Percentiles rank a stretch among this genome's conserved stretches.
These are phyloP conservation scores for Channa argus DNA, from an alignment of 2,113 vertebrate species.

Conservation along the genomic window DNA sequence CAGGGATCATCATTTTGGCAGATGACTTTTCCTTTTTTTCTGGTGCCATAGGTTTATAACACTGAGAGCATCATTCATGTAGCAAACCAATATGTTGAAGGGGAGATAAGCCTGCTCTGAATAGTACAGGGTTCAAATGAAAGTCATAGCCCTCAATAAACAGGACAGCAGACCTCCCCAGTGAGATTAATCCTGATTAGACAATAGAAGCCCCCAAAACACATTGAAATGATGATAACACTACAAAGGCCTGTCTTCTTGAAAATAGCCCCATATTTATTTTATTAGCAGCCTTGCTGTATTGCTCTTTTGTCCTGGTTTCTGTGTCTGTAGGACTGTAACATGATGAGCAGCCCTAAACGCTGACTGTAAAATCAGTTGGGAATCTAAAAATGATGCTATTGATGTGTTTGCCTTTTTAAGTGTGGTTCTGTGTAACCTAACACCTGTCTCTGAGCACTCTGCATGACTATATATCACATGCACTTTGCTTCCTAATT, in stretches of 20 bases:
- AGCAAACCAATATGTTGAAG: slow-evolving; percentile 60
- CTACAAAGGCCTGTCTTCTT: slow-evolving; percentile 45
- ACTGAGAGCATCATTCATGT: slow-evolving; percentile 50
- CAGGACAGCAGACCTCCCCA: slow-evolving; percentile 55
- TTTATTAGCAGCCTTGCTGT: slow-evolving; percentile 36
- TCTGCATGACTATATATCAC: slow-evolving; percentile 57
- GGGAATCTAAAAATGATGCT: slow-evolving; percentile 72
- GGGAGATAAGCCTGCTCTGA: slow-evolving; percentile 67
- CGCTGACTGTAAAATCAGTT: slow-evolving; percentile 49
- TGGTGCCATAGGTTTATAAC: slow-evolving; percentile 48
- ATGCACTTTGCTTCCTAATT: slow-evolving; percentile 38
- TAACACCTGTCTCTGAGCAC: slow-evolving; percentile 40
- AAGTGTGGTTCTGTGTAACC: slow-evolving; percentile 66
- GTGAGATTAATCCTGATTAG: slow-evolving; percentile 68
- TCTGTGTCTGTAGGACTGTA: slow-evolving; percentile 56
- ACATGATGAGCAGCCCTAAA: slow-evolving; percentile 63
- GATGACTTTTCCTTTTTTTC: slow-evolving; percentile 46
- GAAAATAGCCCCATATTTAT: slow-evolving; percentile 48
- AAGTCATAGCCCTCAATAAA: slow-evolving; percentile 66
- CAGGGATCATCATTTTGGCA: slow-evolving; percentile 52
- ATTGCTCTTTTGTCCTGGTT: slow-evolving; percentile 51
- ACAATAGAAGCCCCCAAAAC: slow-evolving; percentile 49
- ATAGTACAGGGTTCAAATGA: slow-evolving; percentile 60
- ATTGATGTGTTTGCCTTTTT: slow-evolving; percentile 78
- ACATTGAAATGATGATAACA: slow-evolving; percentile 50